Conservation (phyloP, 2,113 vertebrate genomes). For the Mustela nigripes region DNA sequence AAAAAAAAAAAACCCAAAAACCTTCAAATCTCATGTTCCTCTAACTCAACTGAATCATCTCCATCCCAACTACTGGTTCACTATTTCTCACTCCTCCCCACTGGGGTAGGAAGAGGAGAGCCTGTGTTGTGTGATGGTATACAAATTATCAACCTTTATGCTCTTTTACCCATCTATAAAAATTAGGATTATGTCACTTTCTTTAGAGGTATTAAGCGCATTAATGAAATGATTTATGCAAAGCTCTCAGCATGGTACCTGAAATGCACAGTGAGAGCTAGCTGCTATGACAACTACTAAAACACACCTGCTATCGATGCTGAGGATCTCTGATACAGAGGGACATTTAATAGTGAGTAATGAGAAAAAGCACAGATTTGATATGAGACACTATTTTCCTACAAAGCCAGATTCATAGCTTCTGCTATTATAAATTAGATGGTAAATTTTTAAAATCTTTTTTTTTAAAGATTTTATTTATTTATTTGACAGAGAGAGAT, state of each 20-base stretch:
- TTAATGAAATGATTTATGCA: background rate
- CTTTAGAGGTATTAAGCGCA: background rate
- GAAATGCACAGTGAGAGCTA: background rate
- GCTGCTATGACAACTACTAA: background rate
- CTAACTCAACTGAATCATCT: background rate
- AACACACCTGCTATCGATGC: background rate
- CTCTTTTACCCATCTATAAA: background rate
- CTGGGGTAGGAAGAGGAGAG: background rate
- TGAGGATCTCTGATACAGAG: background rate
- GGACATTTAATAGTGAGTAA: background rate
- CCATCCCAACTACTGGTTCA: background rate
- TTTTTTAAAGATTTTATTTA: no score
- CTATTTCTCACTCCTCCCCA: background rate
- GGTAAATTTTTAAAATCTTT: background rate
- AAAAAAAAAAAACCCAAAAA: no score
- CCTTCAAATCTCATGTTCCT: background rate
- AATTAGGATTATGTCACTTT: background rate
- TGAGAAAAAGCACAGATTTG: background rate
- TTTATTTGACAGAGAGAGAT: no score
- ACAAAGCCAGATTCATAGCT: background rate
- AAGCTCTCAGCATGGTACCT: background rate
- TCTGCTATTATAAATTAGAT: background rate
- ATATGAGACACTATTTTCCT: background rate
- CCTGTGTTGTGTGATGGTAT: background rate
- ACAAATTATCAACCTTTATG: slow-evolving; percentile 1